Evolutionary conservation across 1,140 invertebrate genomes (phyloP).

Genomic region (Hycleus phaleratus): DNA sequence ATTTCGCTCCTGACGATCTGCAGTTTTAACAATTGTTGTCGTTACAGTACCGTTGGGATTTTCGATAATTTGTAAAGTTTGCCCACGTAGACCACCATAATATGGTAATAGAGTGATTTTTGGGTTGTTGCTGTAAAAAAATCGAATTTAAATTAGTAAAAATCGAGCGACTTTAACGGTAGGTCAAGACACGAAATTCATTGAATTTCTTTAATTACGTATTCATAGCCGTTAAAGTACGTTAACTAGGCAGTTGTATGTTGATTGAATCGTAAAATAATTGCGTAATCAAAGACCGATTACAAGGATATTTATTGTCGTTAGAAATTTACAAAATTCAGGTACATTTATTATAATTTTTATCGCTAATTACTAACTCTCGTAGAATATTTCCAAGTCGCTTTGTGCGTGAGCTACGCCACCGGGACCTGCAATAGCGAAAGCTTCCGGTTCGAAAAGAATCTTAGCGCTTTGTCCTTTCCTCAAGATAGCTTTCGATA

Average conservation of each 20-base stretch:
- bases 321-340: neutral
- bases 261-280: conserved; percentile 9
- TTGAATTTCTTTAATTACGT: neutral
- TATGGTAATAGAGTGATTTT: conserved; percentile 43
- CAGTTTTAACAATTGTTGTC: conserved; percentile 40
- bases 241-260: conserved; percentile 9
- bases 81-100: conserved; percentile 59
- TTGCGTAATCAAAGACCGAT: neutral
- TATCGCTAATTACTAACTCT: conserved; percentile 19
- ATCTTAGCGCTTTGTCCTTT: conserved; percentile 48
- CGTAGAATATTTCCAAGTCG: conserved; percentile 44
- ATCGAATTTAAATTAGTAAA: too few relatives aligned
- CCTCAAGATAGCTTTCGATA: conserved; percentile 49
- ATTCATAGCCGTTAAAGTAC: conserved; percentile 1
- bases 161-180: neutral
- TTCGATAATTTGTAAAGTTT: conserved; percentile 52
- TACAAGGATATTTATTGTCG: neutral
- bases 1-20: conserved; percentile 28
- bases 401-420: conserved; percentile 62
- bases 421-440: conserved; percentile 61
- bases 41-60: conserved; percentile 45
- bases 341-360: neutral
- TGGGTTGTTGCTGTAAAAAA: conserved; percentile 10
- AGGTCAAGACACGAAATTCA: too few relatives aligned
- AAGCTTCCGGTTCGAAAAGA: conserved; percentile 54